Percentiles rank a stretch among this genome's conserved stretches.
These are phyloP conservation scores for Catotricha subobsoleta DNA, from an alignment of 2,888 invertebrate genomes.

Conservation along the genomic window DNA sequence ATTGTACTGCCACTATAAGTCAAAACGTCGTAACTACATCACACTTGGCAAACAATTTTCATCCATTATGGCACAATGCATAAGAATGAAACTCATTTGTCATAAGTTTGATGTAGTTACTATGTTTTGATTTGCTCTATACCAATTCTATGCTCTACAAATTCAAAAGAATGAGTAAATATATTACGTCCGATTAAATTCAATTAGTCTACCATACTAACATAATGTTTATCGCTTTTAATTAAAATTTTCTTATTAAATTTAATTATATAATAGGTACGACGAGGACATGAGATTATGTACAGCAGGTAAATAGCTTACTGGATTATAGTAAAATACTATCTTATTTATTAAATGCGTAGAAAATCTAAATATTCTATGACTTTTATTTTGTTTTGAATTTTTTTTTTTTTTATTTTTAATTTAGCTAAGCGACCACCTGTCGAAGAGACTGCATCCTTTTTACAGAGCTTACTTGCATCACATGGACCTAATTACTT, in stretches of 20 bases:
- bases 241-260: not conserved
- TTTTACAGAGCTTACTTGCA: conserved; percentile 79
- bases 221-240: too few species aligned
- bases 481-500: conserved; percentile 94
- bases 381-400: not conserved
- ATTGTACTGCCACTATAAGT: too few species aligned
- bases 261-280: conserved; percentile 49
- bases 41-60: too few species aligned
- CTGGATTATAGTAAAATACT: not conserved
- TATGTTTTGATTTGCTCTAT: too few species aligned
- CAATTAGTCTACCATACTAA: too few species aligned
- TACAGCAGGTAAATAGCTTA: conserved; percentile 60
- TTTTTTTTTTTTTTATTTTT: conserved; percentile 18
- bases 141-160: too few species aligned
- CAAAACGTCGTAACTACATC: too few species aligned
- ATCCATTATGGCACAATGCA: too few species aligned
- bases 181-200: too few species aligned
- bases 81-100: too few species aligned
- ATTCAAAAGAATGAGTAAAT: too few species aligned
- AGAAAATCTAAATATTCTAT: not conserved
- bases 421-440: conserved; percentile 82
- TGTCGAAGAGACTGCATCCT: conserved; percentile 90
- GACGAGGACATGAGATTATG: conserved; percentile 89
- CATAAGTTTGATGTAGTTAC: too few species aligned
- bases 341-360: not conserved